Evolutionary conservation across 2,888 invertebrate genomes (phyloP).

Genomic region (Gasteruption jaculator): DNA sequence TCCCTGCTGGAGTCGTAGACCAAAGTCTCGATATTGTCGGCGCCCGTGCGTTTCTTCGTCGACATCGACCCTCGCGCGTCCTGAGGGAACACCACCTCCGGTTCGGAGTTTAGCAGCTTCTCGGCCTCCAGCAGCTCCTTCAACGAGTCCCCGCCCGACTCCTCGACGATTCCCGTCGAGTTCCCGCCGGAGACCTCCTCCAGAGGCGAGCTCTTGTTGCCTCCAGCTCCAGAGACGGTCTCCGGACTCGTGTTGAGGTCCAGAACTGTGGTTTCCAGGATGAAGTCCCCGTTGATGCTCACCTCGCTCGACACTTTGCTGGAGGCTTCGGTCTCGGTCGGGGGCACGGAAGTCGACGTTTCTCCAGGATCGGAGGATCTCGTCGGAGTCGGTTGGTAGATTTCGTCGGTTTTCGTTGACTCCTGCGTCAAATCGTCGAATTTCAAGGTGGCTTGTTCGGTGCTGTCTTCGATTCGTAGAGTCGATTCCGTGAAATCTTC

Average conservation of each 20-base stretch:
- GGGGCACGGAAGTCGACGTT: too few relatives aligned
- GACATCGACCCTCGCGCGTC: constrained; percentile 9
- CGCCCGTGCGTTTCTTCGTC: not conserved
- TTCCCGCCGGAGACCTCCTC: constrained; percentile 5
- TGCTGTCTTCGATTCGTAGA: too few relatives aligned
- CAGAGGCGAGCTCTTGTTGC: constrained; percentile 7
- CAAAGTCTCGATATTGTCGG: not conserved
- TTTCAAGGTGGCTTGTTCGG: constrained; percentile 8
- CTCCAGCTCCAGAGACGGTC: constrained; percentile 22
- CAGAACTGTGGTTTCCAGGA: constrained; percentile 38
- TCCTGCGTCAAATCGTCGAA: too few relatives aligned
- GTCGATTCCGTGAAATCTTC: too few relatives aligned
- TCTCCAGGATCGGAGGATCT: too few relatives aligned
- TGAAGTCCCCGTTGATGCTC: constrained; percentile 36
- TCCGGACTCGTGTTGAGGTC: constrained; percentile 30
- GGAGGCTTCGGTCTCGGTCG: constrained; percentile 23
- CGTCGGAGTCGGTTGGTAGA: constrained; percentile 18
- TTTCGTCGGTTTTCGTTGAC: not conserved
- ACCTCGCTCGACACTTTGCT: constrained; percentile 38
- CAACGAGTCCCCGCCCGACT: constrained; percentile 3
- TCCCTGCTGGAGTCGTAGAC: too few relatives aligned
- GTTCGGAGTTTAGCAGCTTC: constrained; percentile 21
- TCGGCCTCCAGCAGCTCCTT: constrained; percentile 21
- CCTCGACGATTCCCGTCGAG: constrained; percentile 1
- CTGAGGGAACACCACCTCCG: constrained; percentile 26